phyloP scores from a whole-genome alignment of 2,888 invertebrate species.

The Drosophila incognita region DNA sequence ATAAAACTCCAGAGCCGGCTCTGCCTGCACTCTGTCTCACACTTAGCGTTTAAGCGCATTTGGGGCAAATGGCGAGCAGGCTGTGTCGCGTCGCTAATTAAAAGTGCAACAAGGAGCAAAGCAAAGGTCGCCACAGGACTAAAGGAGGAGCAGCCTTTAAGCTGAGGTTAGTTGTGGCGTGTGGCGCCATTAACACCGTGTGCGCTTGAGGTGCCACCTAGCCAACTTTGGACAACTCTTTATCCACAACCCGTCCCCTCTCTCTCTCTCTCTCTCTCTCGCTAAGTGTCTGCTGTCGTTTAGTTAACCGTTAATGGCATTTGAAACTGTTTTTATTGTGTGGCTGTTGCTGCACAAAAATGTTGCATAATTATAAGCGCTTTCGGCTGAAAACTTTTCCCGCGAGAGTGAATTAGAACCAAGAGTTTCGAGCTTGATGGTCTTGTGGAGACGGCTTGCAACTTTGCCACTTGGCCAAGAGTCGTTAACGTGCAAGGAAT shows the following conservation, averaged over 20 bases:
- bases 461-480: constrained; percentile 54
- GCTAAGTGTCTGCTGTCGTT: constrained; percentile 47
- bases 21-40: not conserved
- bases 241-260: constrained; percentile 4
- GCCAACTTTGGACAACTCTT: constrained; percentile 39
- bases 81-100: constrained; percentile 73
- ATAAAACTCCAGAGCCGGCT: constrained; percentile 21
- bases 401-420: constrained; percentile 55
- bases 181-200: constrained; percentile 60
- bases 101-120: constrained; percentile 71
- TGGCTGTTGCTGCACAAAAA: constrained; percentile 68
- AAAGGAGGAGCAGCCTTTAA: not conserved
- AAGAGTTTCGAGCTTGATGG: constrained; percentile 3
- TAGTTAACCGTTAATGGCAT: constrained; percentile 79
- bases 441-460: constrained; percentile 10
- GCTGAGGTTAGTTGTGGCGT: constrained; percentile 16
- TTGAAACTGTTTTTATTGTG: constrained; percentile 76
- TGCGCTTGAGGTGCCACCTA: constrained; percentile 47
- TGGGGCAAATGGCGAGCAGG: constrained; percentile 64
- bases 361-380: constrained; percentile 78
- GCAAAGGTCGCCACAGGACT: constrained; percentile 38
- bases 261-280: not conserved
- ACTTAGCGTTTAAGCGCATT: constrained; percentile 69
- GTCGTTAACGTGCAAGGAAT: constrained; percentile 52
- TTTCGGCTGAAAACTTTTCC: constrained; percentile 71